Base-by-base conservation (phyloP, 1,140 invertebrate species). In the Microplitis mediator region DNA sequence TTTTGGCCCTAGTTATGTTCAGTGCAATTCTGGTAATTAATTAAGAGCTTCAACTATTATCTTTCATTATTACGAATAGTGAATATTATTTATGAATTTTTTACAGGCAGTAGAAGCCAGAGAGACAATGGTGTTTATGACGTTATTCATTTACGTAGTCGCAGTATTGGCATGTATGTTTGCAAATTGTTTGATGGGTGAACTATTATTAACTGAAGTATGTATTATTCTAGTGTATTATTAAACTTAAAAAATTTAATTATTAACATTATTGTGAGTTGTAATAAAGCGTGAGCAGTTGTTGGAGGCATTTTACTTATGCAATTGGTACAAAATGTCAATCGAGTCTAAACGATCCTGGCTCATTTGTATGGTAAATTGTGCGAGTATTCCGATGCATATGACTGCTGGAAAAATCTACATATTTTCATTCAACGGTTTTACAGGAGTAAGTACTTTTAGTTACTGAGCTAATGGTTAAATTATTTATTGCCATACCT, bases 131-230 rank as follows among this genome's bases (percentile, higher is more conserved):
- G 34, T 3, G 11, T 8, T 16, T 39, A 39, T 39, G 11, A 64
- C 35, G 6, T 64, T 45, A 45, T 13, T 39, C 11, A 9, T 23
- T 64, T 64, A 39, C 1, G 34, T 31, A 9, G 35, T 3, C 13
- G 35, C 62, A 39, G 35, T 50, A 13, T 23, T 39, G 14, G 0
- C 62, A 34, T 13, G 14, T 4, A 11, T 74, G 13, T 58, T 68
- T 9, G 60, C 34, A 9, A 76, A 77, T 50, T 78, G 72, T 1
- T 76, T 69, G 16, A 54, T 76, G 13, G 72, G 77, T 3, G 77
- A 77, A 56, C 71, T 34, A 3, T 60, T 78, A 0, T 61, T 68
- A 11, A n/a, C n/a, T 6, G 68, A 76, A 61, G 77, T 77, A 74
- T 50, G 39, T 50, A 32, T 56, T 23, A 23, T 23, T 23, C 9